phyloP scores from a whole-genome alignment of 2,888 invertebrate genomes.

The Noctua fimbriata region DNA sequence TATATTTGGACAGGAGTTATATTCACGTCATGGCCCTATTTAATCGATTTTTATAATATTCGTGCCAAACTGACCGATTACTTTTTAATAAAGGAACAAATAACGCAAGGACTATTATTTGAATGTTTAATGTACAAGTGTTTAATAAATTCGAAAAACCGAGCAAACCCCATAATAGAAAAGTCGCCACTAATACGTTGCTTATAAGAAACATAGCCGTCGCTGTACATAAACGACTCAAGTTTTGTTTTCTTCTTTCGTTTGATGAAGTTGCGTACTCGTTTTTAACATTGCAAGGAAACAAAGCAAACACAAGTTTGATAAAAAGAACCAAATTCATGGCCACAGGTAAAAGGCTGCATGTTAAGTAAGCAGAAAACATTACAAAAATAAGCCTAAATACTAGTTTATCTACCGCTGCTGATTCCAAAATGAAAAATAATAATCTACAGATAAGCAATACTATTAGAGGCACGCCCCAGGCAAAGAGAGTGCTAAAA shows the following conservation, averaged over 20 bases:
- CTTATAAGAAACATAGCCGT: slow-evolving; percentile 23
- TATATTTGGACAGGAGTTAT: too few species aligned
- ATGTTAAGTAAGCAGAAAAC: background rate
- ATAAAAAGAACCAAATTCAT: slow-evolving; percentile 35
- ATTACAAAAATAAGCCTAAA: background rate
- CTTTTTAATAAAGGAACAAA: slow-evolving; percentile 27
- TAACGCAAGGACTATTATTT: slow-evolving; percentile 8
- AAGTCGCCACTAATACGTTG: slow-evolving; percentile 8
- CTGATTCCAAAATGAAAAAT: background rate
- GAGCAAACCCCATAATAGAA: slow-evolving; percentile 12
- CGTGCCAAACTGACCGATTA: slow-evolving; percentile 3
- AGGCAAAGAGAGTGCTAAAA: slow-evolving; percentile 13
- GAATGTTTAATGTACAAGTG: slow-evolving; percentile 8
- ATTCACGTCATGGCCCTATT: background rate
- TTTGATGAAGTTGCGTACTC: background rate
- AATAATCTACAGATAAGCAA: background rate
- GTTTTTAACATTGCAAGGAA: slow-evolving; percentile 1
- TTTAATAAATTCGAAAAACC: background rate
- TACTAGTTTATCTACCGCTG: background rate
- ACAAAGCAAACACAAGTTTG: slow-evolving; percentile 21
- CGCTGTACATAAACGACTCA: slow-evolving; percentile 23
- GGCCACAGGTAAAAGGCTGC: slow-evolving; percentile 5
- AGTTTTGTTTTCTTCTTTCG: slow-evolving; percentile 12
- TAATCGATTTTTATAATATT: slow-evolving; percentile 12
- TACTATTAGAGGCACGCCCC: slow-evolving; percentile 11